Base-by-base conservation (phyloP, 2,113 vertebrate species). In the Synchiropus splendidus region DNA sequence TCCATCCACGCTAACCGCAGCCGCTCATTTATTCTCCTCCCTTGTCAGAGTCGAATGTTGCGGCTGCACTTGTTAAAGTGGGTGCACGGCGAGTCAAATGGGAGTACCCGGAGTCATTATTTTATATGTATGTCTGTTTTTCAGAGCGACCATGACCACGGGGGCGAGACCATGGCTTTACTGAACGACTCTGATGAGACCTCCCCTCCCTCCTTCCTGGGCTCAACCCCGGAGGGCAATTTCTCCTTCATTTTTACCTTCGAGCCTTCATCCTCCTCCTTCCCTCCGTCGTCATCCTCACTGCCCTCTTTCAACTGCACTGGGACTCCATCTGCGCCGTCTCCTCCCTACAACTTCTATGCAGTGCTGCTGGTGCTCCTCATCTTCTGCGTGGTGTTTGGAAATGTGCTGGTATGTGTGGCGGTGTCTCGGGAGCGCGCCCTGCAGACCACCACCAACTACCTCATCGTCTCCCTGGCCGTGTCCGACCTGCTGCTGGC, bases 361-460 rank as follows among this genome's bases (percentile, higher is more conserved):
- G 85, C 85, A 0, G 79, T 82, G 54, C 53, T 86, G 54, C 55
- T 85, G 43, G 80, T 83, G 32, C 67, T 87, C 17, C 68, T 87
- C 37, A 87, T 87, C 68, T 87, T 86, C 70, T 82, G 81, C 46
- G 84, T 87, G 70, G 82, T 87, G 45, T 87, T 87, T 2, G 85
- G 85, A 1, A 87, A 87, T 11, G 85, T 87, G 46, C 54, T 87
- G 72, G 85, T 87, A 45, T 87, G 85, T 2, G 51, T 87, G 46
- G 85, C 85, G 0, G 85, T 87, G 40, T 85, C 84, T 0, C 65
- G 81, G 32, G 84, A 87, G 56, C 77, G 80, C 0, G 71, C 84
- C 1, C 71, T 87, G 31, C 85, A 87, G 78, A 87, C 85, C 44
- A 87, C 85, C 48, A 87, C 85, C 65, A 87, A 87, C 72, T 87